Evolutionary conservation across 2,113 vertebrate species (phyloP), one percentile per base, ranked within the genome.

Genomic region (Myrmecobius fasciatus): DNA sequence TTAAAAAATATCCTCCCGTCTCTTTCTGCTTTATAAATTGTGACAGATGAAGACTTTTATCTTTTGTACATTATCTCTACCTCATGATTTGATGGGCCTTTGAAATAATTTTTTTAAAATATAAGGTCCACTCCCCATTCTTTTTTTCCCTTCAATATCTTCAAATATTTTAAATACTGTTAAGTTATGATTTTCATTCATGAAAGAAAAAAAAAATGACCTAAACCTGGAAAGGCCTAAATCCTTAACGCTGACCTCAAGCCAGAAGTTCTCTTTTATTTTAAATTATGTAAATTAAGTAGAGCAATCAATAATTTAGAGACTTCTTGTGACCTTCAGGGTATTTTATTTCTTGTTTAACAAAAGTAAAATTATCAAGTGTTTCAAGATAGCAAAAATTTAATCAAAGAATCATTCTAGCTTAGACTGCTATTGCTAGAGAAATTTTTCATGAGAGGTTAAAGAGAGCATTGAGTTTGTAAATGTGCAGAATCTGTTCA

Each of bases 401-500:
- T 14, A 14, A 48, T 89, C 90, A 10, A 0, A 0, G 0, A 24
- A 89, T 91, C 25, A 26, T 54, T 83, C 67, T 83, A 83, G 67
- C 67, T 83, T 83, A 43, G 67, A 83, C 31, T 43, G 36, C 67
- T 83, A 83, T 43, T 83, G 67, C 67, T 43, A 1, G 9, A 53
- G 47, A 96, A 12, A 60, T 89, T 93, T 94, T 92, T 94, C 94
- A 95, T 93, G 91, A 94, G 53, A 92, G 96, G 83, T 94, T 94
- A 89, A 9, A 94, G 52, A 96, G 92, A 96, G 48, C n/a, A 89
- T 93, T 93, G 89, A 90, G 89, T 75, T 67, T 94, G 56, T 36
- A 97, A 95, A 96, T 96, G 89, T 54, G 95, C 47, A 28, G 89
- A 96, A 95, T 97, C 93, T 94, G 43, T n/a, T 95, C 91, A 93